A percentile compares a stretch with the other conserved stretches of the same genome.
These are phyloP conservation scores for Gila robusta DNA, from an alignment of 2,797 vertebrate genomes.

Conservation along the genomic window DNA sequence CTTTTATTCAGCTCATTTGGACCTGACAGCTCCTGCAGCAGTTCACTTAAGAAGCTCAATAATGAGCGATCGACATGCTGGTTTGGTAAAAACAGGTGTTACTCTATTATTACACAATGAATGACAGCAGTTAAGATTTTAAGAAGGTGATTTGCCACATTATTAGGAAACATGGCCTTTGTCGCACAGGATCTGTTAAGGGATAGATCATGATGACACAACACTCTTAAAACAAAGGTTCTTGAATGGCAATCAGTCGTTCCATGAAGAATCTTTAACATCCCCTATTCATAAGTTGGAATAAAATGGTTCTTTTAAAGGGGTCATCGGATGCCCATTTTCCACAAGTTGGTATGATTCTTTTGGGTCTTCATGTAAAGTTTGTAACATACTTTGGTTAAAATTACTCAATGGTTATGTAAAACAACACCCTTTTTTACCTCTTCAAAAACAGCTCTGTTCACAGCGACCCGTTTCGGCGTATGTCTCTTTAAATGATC, in stretches of 20 bases:
- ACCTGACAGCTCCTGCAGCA: neutral
- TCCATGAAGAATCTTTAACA: neutral
- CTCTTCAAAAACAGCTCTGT: too few species aligned
- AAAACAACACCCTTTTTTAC: too few species aligned
- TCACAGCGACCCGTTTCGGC: too few species aligned
- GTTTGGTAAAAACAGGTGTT: constrained; percentile 14
- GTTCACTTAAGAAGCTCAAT: neutral
- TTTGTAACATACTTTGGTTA: too few species aligned
- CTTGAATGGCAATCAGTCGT: neutral
- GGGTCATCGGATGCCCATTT: too few species aligned
- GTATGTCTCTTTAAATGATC: too few species aligned
- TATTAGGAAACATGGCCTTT: neutral
- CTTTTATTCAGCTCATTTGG: neutral
- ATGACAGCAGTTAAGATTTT: neutral
- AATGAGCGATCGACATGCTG: neutral
- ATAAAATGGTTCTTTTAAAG: neutral
- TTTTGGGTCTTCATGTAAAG: too few species aligned
- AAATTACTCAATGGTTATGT: too few species aligned
- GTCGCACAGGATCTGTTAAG: neutral
- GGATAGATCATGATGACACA: neutral
- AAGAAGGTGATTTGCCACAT: neutral
- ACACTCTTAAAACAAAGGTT: neutral
- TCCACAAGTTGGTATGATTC: too few species aligned
- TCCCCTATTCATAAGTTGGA: neutral
- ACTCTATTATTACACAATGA: neutral